Percentiles rank a stretch among this genome's conserved stretches.
These are phyloP conservation scores for Erpetoichthys calabaricus DNA, from an alignment of 2,797 vertebrate species.

Conservation along the genomic window DNA sequence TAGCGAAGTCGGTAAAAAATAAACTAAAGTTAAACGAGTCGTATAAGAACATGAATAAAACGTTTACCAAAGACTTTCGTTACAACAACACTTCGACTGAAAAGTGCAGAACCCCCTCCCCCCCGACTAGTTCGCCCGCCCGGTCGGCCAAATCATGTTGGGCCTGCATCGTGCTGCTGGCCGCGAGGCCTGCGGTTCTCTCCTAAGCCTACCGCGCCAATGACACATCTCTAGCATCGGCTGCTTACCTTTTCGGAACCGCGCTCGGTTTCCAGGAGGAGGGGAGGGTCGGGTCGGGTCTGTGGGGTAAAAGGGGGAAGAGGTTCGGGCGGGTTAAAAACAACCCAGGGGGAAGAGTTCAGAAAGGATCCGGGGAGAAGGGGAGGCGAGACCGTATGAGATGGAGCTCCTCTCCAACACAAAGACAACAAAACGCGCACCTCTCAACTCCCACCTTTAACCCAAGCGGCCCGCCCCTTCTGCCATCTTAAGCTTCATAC, in stretches of 20 bases:
- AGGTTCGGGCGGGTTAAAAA: conserved; percentile 55
- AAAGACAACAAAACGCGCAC: conserved; percentile 53
- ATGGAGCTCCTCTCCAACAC: conserved; percentile 51
- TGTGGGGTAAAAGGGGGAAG: conserved; percentile 57
- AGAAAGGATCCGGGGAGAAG: conserved; percentile 59
- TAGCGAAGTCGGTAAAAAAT: no score
- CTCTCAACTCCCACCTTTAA: conserved; percentile 46
- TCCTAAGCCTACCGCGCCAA: conserved; percentile 2
- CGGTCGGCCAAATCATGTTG: not conserved
- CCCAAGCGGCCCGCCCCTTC: conserved; percentile 8
- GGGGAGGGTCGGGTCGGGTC: conserved; percentile 58
- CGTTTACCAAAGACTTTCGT: no score
- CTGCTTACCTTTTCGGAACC: conserved; percentile 38
- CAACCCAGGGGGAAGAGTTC: conserved; percentile 55
- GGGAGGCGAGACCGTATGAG: conserved; percentile 53
- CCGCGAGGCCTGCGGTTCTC: conserved; percentile 37
- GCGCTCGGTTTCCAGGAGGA: conserved; percentile 25
- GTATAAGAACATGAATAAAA: no score
- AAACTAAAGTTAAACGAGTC: no score
- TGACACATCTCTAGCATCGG: no score
- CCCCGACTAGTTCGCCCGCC: not conserved
- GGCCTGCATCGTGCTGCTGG: conserved; percentile 15
- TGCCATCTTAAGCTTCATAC: no score
- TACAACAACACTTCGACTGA: no score
- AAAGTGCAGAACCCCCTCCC: no score